Base-by-base conservation (phyloP, 2,888 invertebrate species). In the Mythimna impura region DNA sequence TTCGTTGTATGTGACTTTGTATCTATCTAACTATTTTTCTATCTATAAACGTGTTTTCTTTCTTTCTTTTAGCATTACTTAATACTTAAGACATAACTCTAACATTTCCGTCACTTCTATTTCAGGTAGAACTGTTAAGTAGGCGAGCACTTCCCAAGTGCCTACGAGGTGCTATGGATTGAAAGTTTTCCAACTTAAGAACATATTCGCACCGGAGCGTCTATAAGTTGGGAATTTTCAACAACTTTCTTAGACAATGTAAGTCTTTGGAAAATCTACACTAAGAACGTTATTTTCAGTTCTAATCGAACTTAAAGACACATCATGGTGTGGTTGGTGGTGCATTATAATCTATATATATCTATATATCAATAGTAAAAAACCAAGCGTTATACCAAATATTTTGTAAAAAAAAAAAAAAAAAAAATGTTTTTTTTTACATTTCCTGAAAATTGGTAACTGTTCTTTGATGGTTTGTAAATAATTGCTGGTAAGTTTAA, bases 121-220 rank as follows among this genome's bases (percentile, higher is more conserved):
- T 58, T 66, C 34, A 62, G 65, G 43, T 71, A 57, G 60, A 80
- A 84, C 71, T 69, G 57, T 60, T 86, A 84, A 84, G 85, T 84
- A 81, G 65, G 57, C 55, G 63, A 68, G 64, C 62, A n/a, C 58
- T 86, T 82, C 43, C 61, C 62, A 82, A 84, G 72, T 76, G 83
- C 71, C 66, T 68, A 71, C 64, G 71, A 86, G 75, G 83, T 85
- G 85, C 71, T 72, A 61, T 68, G 72, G 74, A 82, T 79, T 69
- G 71, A 80, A 86, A 84, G 83, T 86, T 84, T 76, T 20, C 67
- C 62, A 78, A 86, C 86, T 81, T 73, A 25, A 66, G 70, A 69
- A 75, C 86, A 75, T 78, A 75, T 73, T 77, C 55, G 54, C 71
- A 47, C 60, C 34, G 30, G 12, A 40, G 30, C 57, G 58, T 60